Evolutionary conservation across 2,113 vertebrate species (phyloP).

Genomic region (Trichomycterus rosablanca): DNA sequence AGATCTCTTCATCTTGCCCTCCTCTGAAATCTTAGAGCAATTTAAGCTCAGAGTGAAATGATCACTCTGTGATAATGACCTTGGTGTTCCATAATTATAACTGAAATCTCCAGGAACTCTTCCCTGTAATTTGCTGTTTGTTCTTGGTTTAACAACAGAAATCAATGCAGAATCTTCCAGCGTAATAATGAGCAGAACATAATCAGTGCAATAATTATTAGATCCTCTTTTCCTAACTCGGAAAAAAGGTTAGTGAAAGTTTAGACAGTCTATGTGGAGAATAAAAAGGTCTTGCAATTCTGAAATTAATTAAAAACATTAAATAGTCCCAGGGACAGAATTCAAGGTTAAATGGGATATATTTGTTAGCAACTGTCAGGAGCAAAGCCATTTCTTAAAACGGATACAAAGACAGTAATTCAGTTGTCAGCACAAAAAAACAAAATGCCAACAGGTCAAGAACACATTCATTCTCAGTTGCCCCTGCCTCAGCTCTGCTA

Average conservation of each 20-base stretch:
- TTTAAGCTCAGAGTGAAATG: constrained; percentile 54
- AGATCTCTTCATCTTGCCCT: constrained; percentile 51
- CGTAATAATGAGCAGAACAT: background rate
- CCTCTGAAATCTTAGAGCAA: constrained; percentile 33
- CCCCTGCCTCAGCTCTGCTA: constrained; percentile 3
- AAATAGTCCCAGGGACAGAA: constrained; percentile 1
- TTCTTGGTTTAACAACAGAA: constrained; percentile 3
- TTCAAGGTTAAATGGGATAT: background rate
- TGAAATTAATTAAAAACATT: background rate
- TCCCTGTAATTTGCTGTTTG: background rate
- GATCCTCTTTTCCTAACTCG: background rate
- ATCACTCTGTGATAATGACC: too few relatives aligned
- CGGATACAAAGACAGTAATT: too few relatives aligned
- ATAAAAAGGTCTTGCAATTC: too few relatives aligned
- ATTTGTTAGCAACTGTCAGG: too few relatives aligned
- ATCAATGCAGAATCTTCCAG: background rate
- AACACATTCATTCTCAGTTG: constrained; percentile 8
- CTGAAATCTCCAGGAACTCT: constrained; percentile 3
- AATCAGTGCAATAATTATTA: background rate
- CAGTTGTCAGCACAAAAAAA: too few relatives aligned
- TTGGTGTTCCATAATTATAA: constrained; percentile 39
- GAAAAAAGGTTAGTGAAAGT: background rate
- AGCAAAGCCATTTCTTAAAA: too few relatives aligned
- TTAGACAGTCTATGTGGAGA: too few relatives aligned
- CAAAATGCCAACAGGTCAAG: background rate